Base-by-base conservation (phyloP, 2,888 invertebrate genomes). In the Andricus quercusramuli region DNA sequence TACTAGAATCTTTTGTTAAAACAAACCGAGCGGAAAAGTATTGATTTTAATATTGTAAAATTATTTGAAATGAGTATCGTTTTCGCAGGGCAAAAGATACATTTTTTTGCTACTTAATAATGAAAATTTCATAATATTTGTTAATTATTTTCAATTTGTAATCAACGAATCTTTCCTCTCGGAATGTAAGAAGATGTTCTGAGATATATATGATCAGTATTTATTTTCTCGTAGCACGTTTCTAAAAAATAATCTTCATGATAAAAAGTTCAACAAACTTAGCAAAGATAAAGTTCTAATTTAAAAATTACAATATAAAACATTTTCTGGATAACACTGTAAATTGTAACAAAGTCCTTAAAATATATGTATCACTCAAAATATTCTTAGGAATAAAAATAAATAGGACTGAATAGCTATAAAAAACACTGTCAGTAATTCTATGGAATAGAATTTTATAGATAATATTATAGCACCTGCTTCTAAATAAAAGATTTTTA, bases 171-270 rank as follows among this genome's bases (percentile, higher is more conserved):
- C 6, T 25, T 64, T 4, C 6, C 13, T 0, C 29, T 64, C 25
- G 5, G 2, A 29, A 64, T 64, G 64, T 6, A 64, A 25, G 59
- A 79, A 41, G 25, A 79, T 65, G 5, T 66, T 17, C 25, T 76
- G 56, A 66, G 41, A 51, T 66, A 65, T 51, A 64, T 17, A 64
- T 64, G 47, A 64, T 79, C 77, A 79, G 66, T 76, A 74, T 74
- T 79, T 37, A 76, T 67, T 66, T 37, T 79, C 77, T 65, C 68
- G 4, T 17, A 51, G 25, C 59, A 76, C 29, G 22, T 68, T 44
- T 20, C 29, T 37, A n/a, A 51, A 32, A 13, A 32, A 37, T n/a
- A 56, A 32, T 74, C 37, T 29, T 29, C 6, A 17, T 15, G 8
- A 17, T 64, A 29, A 17, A 64, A 64, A 64, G 29, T 29, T 15